phyloP scores from a whole-genome alignment of 2,113 vertebrate species.

The Gobio gobio region DNA sequence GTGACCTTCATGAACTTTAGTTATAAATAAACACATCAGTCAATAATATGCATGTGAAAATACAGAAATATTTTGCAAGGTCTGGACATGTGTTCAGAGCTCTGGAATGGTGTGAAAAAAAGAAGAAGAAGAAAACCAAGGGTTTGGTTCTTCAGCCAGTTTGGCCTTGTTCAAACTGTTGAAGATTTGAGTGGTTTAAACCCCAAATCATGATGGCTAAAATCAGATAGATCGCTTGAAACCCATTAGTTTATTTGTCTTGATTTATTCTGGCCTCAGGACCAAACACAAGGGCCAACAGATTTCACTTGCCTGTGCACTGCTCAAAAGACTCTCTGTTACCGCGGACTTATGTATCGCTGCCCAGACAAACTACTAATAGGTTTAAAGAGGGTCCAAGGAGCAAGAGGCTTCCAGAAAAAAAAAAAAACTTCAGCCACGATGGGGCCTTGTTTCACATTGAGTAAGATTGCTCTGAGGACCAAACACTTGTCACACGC shows the following conservation, averaged over 20 bases:
- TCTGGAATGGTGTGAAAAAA: neutral
- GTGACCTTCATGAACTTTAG: neutral
- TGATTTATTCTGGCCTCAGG: slow-evolving; percentile 9
- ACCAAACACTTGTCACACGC: slow-evolving; percentile 9
- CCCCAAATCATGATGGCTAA: neutral
- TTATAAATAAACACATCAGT: neutral
- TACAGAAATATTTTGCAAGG: neutral
- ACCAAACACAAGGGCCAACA: neutral
- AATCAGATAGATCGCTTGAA: neutral
- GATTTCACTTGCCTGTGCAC: neutral
- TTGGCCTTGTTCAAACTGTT: neutral
- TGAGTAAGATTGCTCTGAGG: neutral
- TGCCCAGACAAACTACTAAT: slow-evolving; percentile 30
- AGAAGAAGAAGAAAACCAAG: neutral
- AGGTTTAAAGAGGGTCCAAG: slow-evolving; percentile 7
- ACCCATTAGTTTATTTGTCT: neutral
- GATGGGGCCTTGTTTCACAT: neutral
- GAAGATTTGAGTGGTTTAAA: neutral
- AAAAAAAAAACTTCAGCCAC: neutral
- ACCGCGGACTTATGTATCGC: neutral
- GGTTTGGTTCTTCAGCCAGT: neutral
- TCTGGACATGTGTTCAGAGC: neutral
- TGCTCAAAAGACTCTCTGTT: slow-evolving; percentile 46
- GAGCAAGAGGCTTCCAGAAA: neutral
- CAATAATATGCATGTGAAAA: neutral